phyloP scores from a whole-genome alignment of 2,113 vertebrate genomes.

The Mugil cephalus region DNA sequence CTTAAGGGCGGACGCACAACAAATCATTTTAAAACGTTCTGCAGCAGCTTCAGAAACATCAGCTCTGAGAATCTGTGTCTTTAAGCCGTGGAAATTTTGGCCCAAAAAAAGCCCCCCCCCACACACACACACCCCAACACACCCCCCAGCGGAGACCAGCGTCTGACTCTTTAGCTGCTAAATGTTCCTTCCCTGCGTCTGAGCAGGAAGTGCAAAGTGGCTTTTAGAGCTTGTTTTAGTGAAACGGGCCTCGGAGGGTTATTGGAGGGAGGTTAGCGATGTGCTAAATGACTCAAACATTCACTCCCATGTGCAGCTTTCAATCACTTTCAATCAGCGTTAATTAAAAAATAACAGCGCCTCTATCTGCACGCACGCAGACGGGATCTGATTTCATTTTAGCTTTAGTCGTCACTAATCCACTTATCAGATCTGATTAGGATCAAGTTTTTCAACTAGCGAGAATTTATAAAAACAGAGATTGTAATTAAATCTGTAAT shows the following conservation, averaged over 20 bases:
- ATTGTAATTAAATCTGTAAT: neutral
- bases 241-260: neutral
- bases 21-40: neutral
- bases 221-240: slow-evolving; percentile 2
- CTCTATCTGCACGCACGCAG: no score
- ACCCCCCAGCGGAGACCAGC: neutral
- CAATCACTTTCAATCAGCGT: no score
- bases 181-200: neutral
- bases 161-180: slow-evolving; percentile 16
- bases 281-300: neutral
- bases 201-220: neutral
- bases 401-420: no score
- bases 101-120: no score
- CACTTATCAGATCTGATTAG: no score
- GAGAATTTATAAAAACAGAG: neutral
- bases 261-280: neutral
- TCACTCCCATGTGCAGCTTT: neutral
- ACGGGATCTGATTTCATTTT: no score
- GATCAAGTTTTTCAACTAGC: no score
- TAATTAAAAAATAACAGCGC: no score
- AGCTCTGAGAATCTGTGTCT: neutral
- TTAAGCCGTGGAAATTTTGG: neutral
- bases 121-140: neutral
- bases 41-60: neutral
- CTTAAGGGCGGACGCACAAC: no score